Base-by-base conservation (phyloP, 2,888 invertebrate species). In the Lordiphosa andalusiaca region DNA sequence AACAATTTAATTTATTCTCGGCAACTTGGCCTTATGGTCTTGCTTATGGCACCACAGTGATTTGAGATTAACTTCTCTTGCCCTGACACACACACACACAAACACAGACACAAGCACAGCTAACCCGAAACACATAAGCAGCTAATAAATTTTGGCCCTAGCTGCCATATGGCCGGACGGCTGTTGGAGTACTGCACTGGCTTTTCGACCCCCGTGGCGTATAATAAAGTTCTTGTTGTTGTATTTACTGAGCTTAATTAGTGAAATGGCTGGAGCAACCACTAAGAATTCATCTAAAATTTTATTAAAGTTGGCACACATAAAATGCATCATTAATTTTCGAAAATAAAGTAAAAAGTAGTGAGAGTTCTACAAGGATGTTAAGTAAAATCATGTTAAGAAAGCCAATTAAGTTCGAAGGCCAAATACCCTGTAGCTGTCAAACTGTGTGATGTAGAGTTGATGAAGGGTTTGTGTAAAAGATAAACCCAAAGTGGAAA, bases 71-170 rank as follows among this genome's bases (percentile, higher is more conserved):
- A 60, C 70, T 56, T 66, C 57, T 69, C 52, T 64, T 58, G 54
- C 42, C 37, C 38, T 23, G 38, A 36, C 47, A 36, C 40, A 41
- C 48, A 40, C 50, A 16, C 1, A 46, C 25, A 6, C 25, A 21
- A 37, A 41, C 48, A 40, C 50, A 16, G 16, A 46, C 25, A 6
- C 25, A 21, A 37, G 41, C 40, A 16, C 38, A 40, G 6, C 37
- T 41, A 25, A 19, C 30, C 53, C 37, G 36, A 38, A 47, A 41
- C 33, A 41, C 55, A 54, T 60, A 67, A 67, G 51, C 59, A 73
- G 71, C 76, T 71, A 82, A 78, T 76, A 82, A 68, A 78, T 78
- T 75, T 62, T 57, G 48, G 57, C 53, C 25, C 6, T 25, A 6
- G 25, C 6, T 25, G 25, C 25, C 66, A 59, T 67, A 72, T 68